These are phyloP conservation scores for Ooceraea biroi DNA, from an alignment of 1,140 invertebrate genomes.

Conservation along the genomic window DNA sequence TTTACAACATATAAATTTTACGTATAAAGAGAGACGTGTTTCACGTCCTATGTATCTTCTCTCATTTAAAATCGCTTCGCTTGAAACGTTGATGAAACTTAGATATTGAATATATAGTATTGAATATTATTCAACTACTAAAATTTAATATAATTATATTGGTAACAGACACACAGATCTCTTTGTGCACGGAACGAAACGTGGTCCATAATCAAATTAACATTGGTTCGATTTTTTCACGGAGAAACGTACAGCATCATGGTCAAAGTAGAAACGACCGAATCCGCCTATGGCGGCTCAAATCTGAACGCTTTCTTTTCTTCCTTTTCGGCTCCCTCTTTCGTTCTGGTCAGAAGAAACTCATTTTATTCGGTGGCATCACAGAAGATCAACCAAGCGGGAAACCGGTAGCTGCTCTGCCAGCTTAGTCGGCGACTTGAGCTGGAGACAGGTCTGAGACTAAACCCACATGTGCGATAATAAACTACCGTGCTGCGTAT, in stretches of 20 bases:
- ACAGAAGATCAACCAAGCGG: slow-evolving; percentile 32
- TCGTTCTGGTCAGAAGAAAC: slow-evolving; percentile 22
- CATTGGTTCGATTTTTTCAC: slow-evolving; percentile 20
- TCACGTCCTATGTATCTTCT: neutral
- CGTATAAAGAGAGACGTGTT: slow-evolving; percentile 41
- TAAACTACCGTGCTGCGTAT: slow-evolving; percentile 75
- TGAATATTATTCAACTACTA: neutral
- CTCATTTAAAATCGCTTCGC: neutral
- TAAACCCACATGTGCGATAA: slow-evolving; percentile 80
- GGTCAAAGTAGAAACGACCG: slow-evolving; percentile 17
- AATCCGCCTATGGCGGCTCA: slow-evolving; percentile 18
- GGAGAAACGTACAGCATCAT: neutral
- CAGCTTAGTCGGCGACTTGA: slow-evolving; percentile 64
- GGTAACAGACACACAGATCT: neutral
- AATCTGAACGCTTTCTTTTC: slow-evolving; percentile 39
- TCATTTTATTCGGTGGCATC: slow-evolving; percentile 50
- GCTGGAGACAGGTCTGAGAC: slow-evolving; percentile 71
- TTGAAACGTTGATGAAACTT: neutral
- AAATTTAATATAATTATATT: neutral
- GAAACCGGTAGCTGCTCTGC: slow-evolving; percentile 49
- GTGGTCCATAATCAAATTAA: slow-evolving; percentile 12
- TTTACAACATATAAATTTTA: too few species aligned
- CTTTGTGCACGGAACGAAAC: neutral
- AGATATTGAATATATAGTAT: neutral
- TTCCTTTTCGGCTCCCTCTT: slow-evolving; percentile 2